Base-by-base conservation (phyloP, 2,888 invertebrate species). In the Agrotis clavis region DNA sequence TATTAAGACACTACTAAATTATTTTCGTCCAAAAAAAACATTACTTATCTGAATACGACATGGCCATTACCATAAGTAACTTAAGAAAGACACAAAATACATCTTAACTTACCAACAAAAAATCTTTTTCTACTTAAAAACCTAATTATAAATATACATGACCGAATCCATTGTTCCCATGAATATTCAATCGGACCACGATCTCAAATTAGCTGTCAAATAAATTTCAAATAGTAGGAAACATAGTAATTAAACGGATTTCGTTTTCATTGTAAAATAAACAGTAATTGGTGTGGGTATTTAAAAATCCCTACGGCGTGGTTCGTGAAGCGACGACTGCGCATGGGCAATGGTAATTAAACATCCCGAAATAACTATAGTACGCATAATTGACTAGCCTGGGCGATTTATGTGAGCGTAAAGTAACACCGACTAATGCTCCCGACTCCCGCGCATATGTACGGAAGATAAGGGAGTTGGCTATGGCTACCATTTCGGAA, bases 331-430 rank as follows among this genome's bases (percentile, higher is more conserved):
- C 86, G 81, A 77, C 87, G 90, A 59, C 87, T 89, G 91, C 92
- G 93, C 92, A 88, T 89, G 92, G 90, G 90, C 91, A 88, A 53
- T 71, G 85, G 93, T 91, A 94, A 95, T 95, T 94, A 95, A 94
- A 93, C 90, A 86, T 91, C 92, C 94, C 88, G 88, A 94, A 95
- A 95, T 95, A 95, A 90, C 92, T 87, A 86, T 89, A 89, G 88
- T 90, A 89, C 92, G 91, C 89, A 89, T 92, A 92, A 95, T 94
- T 94, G 92, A 94, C 92, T 93, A 92, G 89, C 89, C 83, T 72
- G 80, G 84, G 84, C 91, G 92, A 94, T 94, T 94, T 93, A 92
- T 92, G 91, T 87, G 87, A 86, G 81, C 88, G 90, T 90, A 90
- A 84, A 81, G 79, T 81, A 77, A 84, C 81, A 86, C 84, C 77